Evolutionary conservation across 2,888 invertebrate genomes (phyloP).

Genomic region (Limnephilus marmoratus): DNA sequence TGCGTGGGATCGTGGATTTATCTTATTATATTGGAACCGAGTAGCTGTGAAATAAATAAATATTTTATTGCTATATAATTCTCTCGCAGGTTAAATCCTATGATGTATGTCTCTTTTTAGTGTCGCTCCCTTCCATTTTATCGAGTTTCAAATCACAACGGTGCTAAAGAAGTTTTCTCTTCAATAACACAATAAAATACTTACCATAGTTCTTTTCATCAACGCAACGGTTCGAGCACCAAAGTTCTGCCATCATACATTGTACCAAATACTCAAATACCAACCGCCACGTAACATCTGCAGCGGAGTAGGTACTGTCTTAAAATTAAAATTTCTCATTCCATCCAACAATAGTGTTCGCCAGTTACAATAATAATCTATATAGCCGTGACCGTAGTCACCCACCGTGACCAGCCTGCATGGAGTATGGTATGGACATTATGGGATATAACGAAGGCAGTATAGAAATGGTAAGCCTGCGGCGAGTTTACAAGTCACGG

Average conservation of each 20-base stretch:
- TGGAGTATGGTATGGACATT: constrained; percentile 12
- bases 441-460: neutral
- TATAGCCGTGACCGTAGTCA: constrained; percentile 8
- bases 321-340: neutral
- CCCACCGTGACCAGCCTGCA: constrained; percentile 2
- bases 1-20: too few relatives aligned
- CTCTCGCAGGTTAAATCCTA: too few relatives aligned
- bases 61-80: too few relatives aligned
- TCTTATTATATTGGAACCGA: too few relatives aligned
- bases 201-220: neutral
- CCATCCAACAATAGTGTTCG: constrained; percentile 14
- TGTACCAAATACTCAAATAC: neutral
- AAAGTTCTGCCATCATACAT: neutral
- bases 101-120: too few relatives aligned
- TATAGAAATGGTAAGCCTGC: neutral
- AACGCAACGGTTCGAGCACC: neutral
- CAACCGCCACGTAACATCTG: constrained; percentile 33
- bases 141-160: too few relatives aligned
- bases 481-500: constrained; percentile 15
- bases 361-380: neutral
- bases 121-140: too few relatives aligned
- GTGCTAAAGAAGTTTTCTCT: too few relatives aligned
- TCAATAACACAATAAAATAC: neutral
- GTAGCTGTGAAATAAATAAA: too few relatives aligned
- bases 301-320: neutral